Percentiles rank a stretch among this genome's conserved stretches.
phyloP scores from a whole-genome alignment of 2,888 invertebrate genomes.

The Eilema caniola region DNA sequence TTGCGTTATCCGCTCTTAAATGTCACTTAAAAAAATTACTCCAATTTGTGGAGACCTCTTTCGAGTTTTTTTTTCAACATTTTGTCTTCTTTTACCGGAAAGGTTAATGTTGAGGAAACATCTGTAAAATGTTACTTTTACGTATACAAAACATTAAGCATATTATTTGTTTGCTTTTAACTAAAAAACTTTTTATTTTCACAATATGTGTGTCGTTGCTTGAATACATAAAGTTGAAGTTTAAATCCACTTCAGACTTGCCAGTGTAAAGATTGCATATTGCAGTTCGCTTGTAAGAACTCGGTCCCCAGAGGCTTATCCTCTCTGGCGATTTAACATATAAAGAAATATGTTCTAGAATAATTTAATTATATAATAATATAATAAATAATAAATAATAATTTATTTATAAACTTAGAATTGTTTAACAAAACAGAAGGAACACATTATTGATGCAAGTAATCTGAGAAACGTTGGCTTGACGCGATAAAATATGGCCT shows the following conservation, averaged over 20 bases:
- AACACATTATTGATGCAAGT: background rate
- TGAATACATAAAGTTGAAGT: background rate
- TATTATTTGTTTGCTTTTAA: background rate
- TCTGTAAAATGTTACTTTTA: background rate
- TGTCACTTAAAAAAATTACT: constrained; percentile 34
- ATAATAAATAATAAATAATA: too few species aligned
- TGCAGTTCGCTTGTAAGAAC: background rate
- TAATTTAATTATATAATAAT: too few species aligned
- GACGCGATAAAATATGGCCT: too few species aligned
- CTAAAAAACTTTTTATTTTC: background rate
- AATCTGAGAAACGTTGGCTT: too few species aligned
- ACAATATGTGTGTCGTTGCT: background rate
- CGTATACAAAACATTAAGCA: background rate
- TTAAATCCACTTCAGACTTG: background rate
- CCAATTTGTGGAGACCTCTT: constrained; percentile 31
- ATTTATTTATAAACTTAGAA: too few species aligned
- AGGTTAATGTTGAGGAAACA: constrained; percentile 3
- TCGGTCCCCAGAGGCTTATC: background rate
- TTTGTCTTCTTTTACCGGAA: background rate
- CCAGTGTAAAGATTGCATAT: constrained; percentile 1
- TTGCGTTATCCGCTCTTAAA: constrained; percentile 43
- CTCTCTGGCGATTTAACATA: background rate
- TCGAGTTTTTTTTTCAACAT: background rate
- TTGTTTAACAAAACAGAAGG: background rate
- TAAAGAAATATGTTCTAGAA: too few species aligned